phyloP scores from a whole-genome alignment of 2,113 vertebrate genomes.

The Python bivittatus region DNA sequence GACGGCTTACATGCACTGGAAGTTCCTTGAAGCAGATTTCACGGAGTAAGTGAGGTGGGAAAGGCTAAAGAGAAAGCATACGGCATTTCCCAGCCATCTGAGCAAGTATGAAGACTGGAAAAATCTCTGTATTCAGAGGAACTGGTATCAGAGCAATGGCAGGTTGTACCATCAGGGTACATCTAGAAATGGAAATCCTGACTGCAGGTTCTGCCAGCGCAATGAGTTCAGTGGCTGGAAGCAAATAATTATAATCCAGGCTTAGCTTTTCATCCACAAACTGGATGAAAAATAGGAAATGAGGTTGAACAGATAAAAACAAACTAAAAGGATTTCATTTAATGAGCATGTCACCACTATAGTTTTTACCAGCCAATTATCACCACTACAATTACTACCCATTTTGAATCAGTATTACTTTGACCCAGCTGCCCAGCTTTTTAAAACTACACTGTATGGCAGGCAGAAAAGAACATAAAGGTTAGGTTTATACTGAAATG shows the following conservation, averaged over 20 bases:
- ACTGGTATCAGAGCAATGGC: background rate
- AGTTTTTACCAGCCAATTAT: too few relatives aligned
- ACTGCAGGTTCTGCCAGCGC: background rate
- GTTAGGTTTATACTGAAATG: constrained; percentile 16
- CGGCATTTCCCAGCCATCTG: background rate
- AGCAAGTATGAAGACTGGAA: background rate
- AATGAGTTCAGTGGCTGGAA: background rate
- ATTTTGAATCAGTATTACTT: background rate
- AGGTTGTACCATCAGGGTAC: background rate
- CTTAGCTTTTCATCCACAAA: background rate
- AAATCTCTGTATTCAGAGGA: background rate
- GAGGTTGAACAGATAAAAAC: background rate
- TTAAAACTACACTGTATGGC: background rate
- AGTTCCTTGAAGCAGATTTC: background rate
- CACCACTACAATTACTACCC: too few relatives aligned
- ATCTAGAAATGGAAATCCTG: background rate
- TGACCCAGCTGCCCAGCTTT: background rate
- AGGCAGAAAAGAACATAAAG: background rate
- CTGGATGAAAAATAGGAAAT: background rate
- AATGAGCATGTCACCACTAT: background rate
- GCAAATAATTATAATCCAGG: background rate
- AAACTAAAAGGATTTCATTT: background rate
- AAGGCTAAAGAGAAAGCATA: background rate
- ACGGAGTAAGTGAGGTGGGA: background rate
- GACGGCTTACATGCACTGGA: background rate